Conservation (phyloP, 2,888 invertebrate genomes). For the Melieria picta region DNA sequence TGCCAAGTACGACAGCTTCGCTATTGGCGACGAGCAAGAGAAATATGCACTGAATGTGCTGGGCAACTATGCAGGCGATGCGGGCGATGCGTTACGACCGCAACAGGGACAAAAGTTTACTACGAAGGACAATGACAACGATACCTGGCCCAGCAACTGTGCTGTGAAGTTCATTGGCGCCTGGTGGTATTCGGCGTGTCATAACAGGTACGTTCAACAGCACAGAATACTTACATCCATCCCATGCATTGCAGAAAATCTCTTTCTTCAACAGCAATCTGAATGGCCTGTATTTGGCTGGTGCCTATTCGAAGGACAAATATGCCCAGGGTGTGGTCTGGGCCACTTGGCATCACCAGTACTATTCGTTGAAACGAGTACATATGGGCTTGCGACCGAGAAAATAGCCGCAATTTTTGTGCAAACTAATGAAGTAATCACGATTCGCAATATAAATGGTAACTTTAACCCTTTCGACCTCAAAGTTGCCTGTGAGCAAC, state of each 20-base stretch:
- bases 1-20: constrained; percentile 73
- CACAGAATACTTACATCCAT: neutral
- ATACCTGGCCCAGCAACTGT: constrained; percentile 75
- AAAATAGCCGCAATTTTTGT: neutral
- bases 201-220: constrained; percentile 68
- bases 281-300: constrained; percentile 42
- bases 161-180: constrained; percentile 74
- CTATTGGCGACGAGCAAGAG: constrained; percentile 73
- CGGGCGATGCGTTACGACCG: constrained; percentile 75
- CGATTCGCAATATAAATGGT: no score
- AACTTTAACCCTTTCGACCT: no score
- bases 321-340: constrained; percentile 41
- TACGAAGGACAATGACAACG: constrained; percentile 74
- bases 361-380: constrained; percentile 42
- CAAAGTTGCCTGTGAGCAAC: no score
- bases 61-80: constrained; percentile 72
- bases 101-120: constrained; percentile 77
- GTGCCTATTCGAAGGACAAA: constrained; percentile 24
- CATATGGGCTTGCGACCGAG: constrained; percentile 41
- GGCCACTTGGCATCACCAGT: constrained; percentile 39
- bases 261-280: constrained; percentile 37
- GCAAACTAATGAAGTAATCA: no score
- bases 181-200: constrained; percentile 80
- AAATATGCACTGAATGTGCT: constrained; percentile 73
- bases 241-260: neutral